Evolutionary conservation across 2,797 vertebrate genomes (phyloP), one percentile per base, ranked within the genome.

Genomic region (Helarctos malayanus): DNA sequence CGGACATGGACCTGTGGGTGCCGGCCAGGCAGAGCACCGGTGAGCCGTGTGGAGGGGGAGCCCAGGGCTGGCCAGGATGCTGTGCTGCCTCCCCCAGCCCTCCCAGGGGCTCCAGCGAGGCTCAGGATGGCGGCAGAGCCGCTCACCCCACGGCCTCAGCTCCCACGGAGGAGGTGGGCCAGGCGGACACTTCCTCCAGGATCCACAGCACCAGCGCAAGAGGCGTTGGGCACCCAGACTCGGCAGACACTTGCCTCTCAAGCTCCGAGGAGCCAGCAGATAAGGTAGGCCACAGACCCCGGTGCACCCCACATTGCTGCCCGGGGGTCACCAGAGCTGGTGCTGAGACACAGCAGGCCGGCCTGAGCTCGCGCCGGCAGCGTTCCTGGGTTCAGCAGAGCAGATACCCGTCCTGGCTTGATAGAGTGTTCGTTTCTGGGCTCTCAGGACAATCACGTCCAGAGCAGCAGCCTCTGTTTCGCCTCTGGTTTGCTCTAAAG

Each of bases 1-100:
- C 99, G 0, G 98, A 98, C 47, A 96, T 99, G 4, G 97, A 99
- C 81, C 80, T 99, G n/a, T 99, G 99, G 99, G 89, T 99, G 11
- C 99, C 99, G 0, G 96, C 97, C 15, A 63, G 57, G 71, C 49
- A 87, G 15, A 16, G 45, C 12, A 1, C 0, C 0, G 1, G 32
- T 10, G 81, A n/a, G 5, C 10, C 11, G 0, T 0, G 13, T 25
- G 89, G 29, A 10, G 78, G 3, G 3, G 65, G 13, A 1, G 2
- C 56, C 0, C 3, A 41, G 41, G 38, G 16, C 91, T 32, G 12
- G 52, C 63, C 61, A 0, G 92, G 45, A 12, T 14, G 1, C 32
- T 56, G 75, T 0, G 7, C 81, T 5, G 32, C 96, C 0, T 63
- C 85, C n/a, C 19, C 97, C 1, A 1, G 45, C 78, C 89, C 75